Evolutionary conservation across 2,888 invertebrate genomes (phyloP).

Genomic region (Mesorhabditis spiculigera): DNA sequence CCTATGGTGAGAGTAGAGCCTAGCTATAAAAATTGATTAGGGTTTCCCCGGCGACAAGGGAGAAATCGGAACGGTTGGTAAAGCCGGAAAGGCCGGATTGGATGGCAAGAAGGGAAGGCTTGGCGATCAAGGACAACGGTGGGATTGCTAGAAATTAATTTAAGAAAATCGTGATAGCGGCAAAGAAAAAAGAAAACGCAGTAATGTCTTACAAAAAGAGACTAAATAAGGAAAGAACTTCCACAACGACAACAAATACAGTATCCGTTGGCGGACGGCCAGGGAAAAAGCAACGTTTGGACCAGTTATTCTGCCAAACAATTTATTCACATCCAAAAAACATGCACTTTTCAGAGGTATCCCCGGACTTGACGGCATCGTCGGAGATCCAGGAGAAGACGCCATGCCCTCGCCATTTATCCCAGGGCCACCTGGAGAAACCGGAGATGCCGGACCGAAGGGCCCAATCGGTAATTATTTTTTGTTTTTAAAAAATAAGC

Average conservation of each 20-base stretch:
- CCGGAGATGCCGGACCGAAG: slow-evolving; percentile 35
- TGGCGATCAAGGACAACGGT: slow-evolving; percentile 28
- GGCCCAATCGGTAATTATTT: slow-evolving; percentile 36
- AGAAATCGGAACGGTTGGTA: slow-evolving; percentile 33
- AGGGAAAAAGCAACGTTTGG: too few relatives aligned
- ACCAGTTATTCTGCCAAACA: too few relatives aligned
- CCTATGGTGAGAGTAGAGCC: slow-evolving; percentile 18
- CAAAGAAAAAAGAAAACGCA: neutral
- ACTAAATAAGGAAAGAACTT: too few relatives aligned
- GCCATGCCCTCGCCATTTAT: slow-evolving; percentile 51
- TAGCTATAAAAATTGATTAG: slow-evolving; percentile 18
- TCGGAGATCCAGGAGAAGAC: slow-evolving; percentile 49
- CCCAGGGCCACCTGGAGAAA: slow-evolving; percentile 45
- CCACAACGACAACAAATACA: too few relatives aligned
- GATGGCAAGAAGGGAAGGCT: slow-evolving; percentile 15
- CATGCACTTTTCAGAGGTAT: slow-evolving; percentile 21
- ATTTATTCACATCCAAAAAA: too few relatives aligned
- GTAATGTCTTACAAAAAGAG: too few relatives aligned
- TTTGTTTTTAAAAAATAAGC: neutral
- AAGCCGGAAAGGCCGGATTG: slow-evolving; percentile 29
- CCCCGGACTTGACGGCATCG: slow-evolving; percentile 46
- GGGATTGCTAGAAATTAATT: neutral
- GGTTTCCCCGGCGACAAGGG: slow-evolving; percentile 47
- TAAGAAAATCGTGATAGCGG: neutral
- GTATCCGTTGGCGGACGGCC: too few relatives aligned